phyloP scores from a whole-genome alignment of 2,797 vertebrate species.

The Macrochelys suwanniensis region DNA sequence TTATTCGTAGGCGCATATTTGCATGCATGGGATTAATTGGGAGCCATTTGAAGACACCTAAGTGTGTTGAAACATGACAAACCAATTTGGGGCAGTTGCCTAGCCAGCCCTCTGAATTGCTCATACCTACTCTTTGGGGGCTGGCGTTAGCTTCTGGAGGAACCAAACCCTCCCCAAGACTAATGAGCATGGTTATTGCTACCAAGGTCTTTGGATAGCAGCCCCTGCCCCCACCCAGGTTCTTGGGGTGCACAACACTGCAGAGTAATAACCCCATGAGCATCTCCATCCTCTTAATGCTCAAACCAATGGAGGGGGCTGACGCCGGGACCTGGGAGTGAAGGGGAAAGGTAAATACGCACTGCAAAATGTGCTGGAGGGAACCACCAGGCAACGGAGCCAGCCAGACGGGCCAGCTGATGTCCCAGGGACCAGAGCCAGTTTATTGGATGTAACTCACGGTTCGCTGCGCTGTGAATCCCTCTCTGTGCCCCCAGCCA shows the following conservation, averaged over 20 bases:
- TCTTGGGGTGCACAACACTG: background rate
- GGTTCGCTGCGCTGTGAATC: background rate
- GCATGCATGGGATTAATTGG: constrained; percentile 10
- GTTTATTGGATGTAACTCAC: background rate
- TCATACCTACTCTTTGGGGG: background rate
- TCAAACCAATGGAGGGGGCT: background rate
- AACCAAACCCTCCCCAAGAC: background rate
- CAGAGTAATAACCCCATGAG: background rate
- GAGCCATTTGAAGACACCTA: constrained; percentile 70
- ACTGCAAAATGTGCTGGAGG: background rate
- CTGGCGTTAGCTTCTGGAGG: background rate
- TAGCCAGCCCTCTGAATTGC: background rate
- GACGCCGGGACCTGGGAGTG: background rate
- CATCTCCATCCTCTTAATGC: background rate
- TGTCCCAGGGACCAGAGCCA: background rate
- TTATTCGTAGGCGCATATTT: background rate
- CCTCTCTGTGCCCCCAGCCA: background rate
- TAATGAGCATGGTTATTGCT: background rate
- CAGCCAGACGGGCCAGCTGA: background rate
- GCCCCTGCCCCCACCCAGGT: background rate
- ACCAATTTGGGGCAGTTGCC: constrained; percentile 51
- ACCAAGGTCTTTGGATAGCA: background rate
- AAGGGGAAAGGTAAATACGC: background rate
- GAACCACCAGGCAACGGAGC: background rate
- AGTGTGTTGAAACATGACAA: constrained; percentile 55